These are phyloP conservation scores for Carassius carassius DNA, from an alignment of 2,113 vertebrate species.

Conservation along the genomic window DNA sequence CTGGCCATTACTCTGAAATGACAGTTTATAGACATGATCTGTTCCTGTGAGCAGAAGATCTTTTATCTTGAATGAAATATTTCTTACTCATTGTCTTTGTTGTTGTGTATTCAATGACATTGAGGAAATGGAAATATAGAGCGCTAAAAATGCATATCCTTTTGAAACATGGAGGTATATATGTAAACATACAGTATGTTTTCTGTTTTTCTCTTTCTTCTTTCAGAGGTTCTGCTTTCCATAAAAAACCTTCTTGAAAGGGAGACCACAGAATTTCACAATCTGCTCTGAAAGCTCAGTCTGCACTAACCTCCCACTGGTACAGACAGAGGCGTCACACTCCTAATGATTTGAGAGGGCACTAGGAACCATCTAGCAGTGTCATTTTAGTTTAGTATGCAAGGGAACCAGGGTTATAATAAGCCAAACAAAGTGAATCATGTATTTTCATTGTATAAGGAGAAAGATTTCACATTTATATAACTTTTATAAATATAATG, in stretches of 20 bases:
- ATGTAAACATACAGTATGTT: neutral
- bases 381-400: neutral
- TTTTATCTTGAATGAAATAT: neutral
- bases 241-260: neutral
- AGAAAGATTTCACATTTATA: no score
- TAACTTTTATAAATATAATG: no score
- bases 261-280: neutral
- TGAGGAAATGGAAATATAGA: neutral
- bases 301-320: neutral
- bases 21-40: neutral
- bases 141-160: neutral
- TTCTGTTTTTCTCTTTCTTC: neutral
- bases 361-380: neutral
- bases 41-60: neutral
- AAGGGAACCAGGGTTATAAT: neutral
- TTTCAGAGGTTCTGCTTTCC: neutral
- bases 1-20: neutral
- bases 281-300: neutral
- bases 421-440: neutral
- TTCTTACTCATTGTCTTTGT: neutral
- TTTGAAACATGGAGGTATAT: neutral
- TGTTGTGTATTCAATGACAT: neutral
- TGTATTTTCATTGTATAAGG: no score
- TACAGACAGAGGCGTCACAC: neutral
- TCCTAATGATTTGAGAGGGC: neutral